phyloP scores from a whole-genome alignment of 2,797 vertebrate genomes.

The Sorex maritimensis region DNA sequence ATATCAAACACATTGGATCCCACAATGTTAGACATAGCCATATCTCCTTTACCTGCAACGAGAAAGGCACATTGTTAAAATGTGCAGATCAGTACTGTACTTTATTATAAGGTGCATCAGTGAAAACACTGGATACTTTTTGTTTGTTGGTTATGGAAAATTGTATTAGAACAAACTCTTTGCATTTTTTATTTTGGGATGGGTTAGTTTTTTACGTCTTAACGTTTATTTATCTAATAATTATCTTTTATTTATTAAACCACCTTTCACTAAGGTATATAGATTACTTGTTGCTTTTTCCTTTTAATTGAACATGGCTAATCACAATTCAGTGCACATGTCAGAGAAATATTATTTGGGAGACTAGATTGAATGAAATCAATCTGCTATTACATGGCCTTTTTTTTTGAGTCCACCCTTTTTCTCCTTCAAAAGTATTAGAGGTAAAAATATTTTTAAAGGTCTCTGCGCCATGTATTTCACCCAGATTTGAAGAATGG shows the following conservation, averaged over 20 bases:
- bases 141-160: constrained; percentile 80
- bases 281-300: constrained; percentile 84
- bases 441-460: constrained; percentile 68
- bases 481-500: constrained; percentile 28
- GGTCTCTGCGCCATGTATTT: constrained; percentile 57
- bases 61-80: constrained; percentile 72
- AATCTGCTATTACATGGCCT: constrained; percentile 69
- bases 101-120: constrained; percentile 74
- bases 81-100: constrained; percentile 75
- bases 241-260: constrained; percentile 88
- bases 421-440: constrained; percentile 42
- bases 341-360: constrained; percentile 67
- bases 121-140: constrained; percentile 84
- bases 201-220: constrained; percentile 86
- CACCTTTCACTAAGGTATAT: constrained; percentile 80
- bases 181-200: constrained; percentile 79
- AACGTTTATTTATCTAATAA: constrained; percentile 87
- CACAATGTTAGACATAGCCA: constrained; percentile 99
- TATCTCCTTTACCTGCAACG: constrained; percentile 96
- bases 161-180: constrained; percentile 78
- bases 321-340: constrained; percentile 67
- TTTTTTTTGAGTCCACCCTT: constrained; percentile 55
- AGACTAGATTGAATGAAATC: constrained; percentile 67
- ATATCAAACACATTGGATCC: constrained; percentile 99
- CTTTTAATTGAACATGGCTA: constrained; percentile 76